Percentiles rank a stretch among this genome's conserved stretches.
Conservation (phyloP, 37 sponge, comb jelly and placozoan genomes). For the Hexactinellida sp. region DNA sequence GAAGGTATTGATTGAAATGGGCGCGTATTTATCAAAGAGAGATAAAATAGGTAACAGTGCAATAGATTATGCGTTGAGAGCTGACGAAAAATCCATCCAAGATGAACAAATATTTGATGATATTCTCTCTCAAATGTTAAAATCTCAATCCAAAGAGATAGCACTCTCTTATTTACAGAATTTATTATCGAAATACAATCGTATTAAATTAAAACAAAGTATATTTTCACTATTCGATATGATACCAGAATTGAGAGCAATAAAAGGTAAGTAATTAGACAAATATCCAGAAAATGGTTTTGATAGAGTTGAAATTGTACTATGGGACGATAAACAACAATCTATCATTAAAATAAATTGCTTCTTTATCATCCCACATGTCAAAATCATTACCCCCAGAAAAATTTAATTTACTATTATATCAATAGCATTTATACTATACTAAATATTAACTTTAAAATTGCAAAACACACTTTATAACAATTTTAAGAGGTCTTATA, state of each 20-base stretch:
- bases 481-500: no score
- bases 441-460: no score
- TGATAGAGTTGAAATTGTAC: neutral
- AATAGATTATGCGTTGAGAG: neutral
- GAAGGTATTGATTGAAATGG: neutral
- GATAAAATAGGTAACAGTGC: neutral
- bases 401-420: no score
- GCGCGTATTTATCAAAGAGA: neutral
- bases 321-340: no score
- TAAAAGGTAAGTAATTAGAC: neutral
- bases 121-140: neutral
- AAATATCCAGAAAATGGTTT: neutral
- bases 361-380: no score
- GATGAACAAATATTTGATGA: constrained; percentile 14
- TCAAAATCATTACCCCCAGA: no score
- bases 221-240: neutral
- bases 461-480: no score
- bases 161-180: neutral
- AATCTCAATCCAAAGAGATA: neutral
- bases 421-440: no score
- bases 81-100: neutral
- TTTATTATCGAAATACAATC: neutral
- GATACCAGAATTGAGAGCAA: neutral
- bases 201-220: neutral
- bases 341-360: no score